Base-by-base conservation (phyloP, 2,888 invertebrate genomes). In the Eumacrocentrus americanus region DNA sequence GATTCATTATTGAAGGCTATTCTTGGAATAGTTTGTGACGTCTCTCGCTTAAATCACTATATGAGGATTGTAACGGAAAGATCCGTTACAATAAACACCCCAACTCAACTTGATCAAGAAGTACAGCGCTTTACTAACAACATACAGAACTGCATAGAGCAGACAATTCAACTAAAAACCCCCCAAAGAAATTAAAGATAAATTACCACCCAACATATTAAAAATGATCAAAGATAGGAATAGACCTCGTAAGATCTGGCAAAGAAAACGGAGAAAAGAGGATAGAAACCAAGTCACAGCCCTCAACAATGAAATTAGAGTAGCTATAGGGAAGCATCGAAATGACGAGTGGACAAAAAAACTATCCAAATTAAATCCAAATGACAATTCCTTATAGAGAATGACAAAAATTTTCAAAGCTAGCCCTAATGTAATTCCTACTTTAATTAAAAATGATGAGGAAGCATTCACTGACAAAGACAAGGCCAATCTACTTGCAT, bases 401-500 rank as follows among this genome's bases (percentile, higher is more conserved):
- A 60, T 57, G 52, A 44, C 52, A 1, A 56, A 25, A 34, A 22
- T 51, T 9, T 54, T 66, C 4, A 63, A 65, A 54, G 53, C 22
- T 9, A 50, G 61, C 52, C 51, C 54, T 18, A 48, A 62, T 6
- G 12, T 57, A 5, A 60, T 66, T 1, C 65, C 67, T 0, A 56
- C 52, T 0, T 25, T 67, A 3, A 25, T 22, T 2, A 58, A 52
- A n/a, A 55, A 61, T 22, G 40, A 40, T 2, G 37, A 14, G 0
- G 57, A 50, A 29, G 68, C 66, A 1, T 20, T 62, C 16, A 64
- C 66, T 2, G 48, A 61, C 20, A n/a, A 56, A 6, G 63, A 62
- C 11, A 68, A 70, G 57, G 67, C 63, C 2, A 46, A 69, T 1
- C 5, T 65, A n/a, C 47, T 68, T 2, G 68, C 66, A 6, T 6